phyloP scores from a whole-genome alignment of 2,113 vertebrate species.

The Riparia riparia region DNA sequence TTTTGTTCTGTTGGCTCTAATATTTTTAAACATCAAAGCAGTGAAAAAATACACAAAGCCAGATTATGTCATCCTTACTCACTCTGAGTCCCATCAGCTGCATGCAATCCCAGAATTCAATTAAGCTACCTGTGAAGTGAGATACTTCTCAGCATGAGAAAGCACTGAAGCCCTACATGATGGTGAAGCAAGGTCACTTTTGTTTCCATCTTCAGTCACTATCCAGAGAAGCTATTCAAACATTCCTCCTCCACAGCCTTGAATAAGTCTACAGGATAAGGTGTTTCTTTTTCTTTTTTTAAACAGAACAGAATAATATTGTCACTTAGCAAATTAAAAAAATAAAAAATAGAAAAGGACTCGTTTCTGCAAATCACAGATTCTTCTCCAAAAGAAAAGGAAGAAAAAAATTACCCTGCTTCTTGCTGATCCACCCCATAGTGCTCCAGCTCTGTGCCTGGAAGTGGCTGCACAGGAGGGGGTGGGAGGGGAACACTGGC shows the following conservation, averaged over 20 bases:
- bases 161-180: not conserved
- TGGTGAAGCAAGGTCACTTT: constrained; percentile 61
- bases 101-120: constrained; percentile 15
- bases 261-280: not conserved
- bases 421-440: constrained; percentile 91
- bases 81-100: not conserved
- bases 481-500: constrained; percentile 94
- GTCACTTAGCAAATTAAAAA: not conserved
- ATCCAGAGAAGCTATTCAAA: not conserved
- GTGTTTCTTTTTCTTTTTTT: not conserved
- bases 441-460: constrained; percentile 94
- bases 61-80: constrained; percentile 25
- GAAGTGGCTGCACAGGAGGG: constrained; percentile 93
- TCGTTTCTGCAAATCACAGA: not conserved
- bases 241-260: not conserved
- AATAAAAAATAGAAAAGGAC: not conserved
- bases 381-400: not conserved
- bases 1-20: not conserved
- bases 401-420: constrained; percentile 81
- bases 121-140: constrained; percentile 7
- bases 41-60: constrained; percentile 5
- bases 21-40: constrained; percentile 57
- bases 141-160: not conserved
- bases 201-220: constrained; percentile 53
- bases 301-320: not conserved